Base-by-base conservation (phyloP, 2,888 invertebrate genomes). In the Netelia fuscicornis region DNA sequence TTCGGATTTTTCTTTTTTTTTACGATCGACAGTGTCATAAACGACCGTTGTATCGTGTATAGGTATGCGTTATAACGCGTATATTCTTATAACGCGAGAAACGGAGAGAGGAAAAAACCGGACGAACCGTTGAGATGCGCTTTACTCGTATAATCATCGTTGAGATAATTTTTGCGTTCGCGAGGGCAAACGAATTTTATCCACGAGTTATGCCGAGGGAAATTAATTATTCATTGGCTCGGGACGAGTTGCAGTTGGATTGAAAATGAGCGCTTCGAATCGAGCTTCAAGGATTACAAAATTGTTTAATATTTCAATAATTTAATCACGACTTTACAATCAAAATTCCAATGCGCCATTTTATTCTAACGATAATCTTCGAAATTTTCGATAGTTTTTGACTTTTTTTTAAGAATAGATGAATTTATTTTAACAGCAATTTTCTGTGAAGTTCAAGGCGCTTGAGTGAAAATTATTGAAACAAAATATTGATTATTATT, bases 1-100 rank as follows among this genome's bases (percentile, higher is more conserved):
- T 92, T 91, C 86, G 87, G 89, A 90, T 91, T 92, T 92, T 90
- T 91, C 90, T 91, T 92, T 30, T 90, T 90, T 89, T 91, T 91
- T 91, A 91, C 85, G 87, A 83, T 79, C 82, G 68, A 72, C 77
- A 79, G 79, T 68, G 72, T 87, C 86, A 89, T 91, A 91, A 91
- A 91, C 87, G 79, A 54, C 64, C 23, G 48, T 72, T 72, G 52
- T 71, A 56, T 52, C 77, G 58, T 77, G 81, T 72, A 70, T 78
- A 60, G 62, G 70, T 64, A 71, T 42, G 54, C 64, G 30, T 30
- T 30, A 30, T 30, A 30, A 30, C 30, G 30, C 30, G 30, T 30
- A 30, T 17, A 64, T 37, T 13, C 56, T 13, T 10, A 48, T 10
- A 48, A 56, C 13, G 56, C 11, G 71, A 71, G 79, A 71, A 25